These are phyloP conservation scores for Ochropleura leucogaster DNA, from an alignment of 2,888 invertebrate species.

Conservation along the genomic window DNA sequence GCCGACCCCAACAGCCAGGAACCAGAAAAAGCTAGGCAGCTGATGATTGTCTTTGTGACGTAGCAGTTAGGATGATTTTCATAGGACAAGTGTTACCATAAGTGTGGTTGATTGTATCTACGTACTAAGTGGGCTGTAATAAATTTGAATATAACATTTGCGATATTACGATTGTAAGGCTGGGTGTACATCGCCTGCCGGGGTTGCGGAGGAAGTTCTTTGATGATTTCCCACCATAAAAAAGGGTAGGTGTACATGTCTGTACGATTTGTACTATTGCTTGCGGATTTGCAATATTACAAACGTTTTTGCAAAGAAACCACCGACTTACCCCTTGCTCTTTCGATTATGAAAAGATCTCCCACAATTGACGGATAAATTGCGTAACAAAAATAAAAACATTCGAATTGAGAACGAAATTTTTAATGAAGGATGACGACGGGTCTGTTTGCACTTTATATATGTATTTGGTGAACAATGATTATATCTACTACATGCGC, in stretches of 20 bases:
- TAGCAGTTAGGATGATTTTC: not conserved
- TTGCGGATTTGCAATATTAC: conserved; percentile 17
- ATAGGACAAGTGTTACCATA: not conserved
- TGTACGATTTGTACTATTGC: conserved; percentile 28
- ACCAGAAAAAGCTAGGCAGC: not conserved
- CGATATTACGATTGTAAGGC: conserved; percentile 48
- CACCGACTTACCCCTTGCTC: too few species aligned
- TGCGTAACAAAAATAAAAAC: too few species aligned
- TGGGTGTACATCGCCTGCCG: too few species aligned
- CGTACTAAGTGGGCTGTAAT: conserved; percentile 55
- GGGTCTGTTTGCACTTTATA: not conserved
- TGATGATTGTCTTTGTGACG: not conserved
- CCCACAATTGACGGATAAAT: too few species aligned
- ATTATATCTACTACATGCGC: not conserved
- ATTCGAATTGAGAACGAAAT: too few species aligned
- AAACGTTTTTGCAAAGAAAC: not conserved
- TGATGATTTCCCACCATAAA: too few species aligned
- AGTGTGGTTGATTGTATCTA: not conserved
- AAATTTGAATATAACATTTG: conserved; percentile 65
- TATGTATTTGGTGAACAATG: not conserved
- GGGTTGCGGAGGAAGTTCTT: too few species aligned
- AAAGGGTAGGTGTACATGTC: conserved; percentile 30
- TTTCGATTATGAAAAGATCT: too few species aligned
- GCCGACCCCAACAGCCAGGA: not conserved
- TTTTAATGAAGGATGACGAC: too few species aligned